Evolutionary conservation across 2,888 invertebrate genomes (phyloP).

Genomic region (Lithodes maja): DNA sequence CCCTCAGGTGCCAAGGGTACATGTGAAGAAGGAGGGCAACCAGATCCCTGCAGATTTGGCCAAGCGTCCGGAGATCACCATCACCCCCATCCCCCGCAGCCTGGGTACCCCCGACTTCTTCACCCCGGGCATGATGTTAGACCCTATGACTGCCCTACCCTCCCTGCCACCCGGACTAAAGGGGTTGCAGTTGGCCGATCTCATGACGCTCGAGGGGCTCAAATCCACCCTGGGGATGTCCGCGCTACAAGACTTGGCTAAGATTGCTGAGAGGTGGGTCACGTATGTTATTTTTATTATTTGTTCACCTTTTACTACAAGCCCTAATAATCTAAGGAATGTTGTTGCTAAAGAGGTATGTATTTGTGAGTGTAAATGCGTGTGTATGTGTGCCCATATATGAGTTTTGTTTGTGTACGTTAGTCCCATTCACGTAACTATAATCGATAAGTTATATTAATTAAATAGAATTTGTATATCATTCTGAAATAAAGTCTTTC

Average conservation of each 20-base stretch:
- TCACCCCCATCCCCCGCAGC: constrained; percentile 69
- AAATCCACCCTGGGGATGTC: constrained; percentile 65
- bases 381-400: too few relatives aligned
- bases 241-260: constrained; percentile 64
- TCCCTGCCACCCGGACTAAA: constrained; percentile 41
- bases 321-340: too few relatives aligned
- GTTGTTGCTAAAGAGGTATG: too few relatives aligned
- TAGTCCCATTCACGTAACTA: too few relatives aligned
- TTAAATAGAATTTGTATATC: too few relatives aligned
- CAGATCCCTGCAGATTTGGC: constrained; percentile 68
- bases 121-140: constrained; percentile 9
- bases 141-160: constrained; percentile 20
- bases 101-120: constrained; percentile 4
- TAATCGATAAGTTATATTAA: too few relatives aligned
- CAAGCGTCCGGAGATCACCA: constrained; percentile 71
- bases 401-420: too few relatives aligned
- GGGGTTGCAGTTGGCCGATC: constrained; percentile 53
- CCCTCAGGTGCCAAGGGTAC: constrained; percentile 66
- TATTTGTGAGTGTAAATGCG: too few relatives aligned
- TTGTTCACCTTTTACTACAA: too few relatives aligned
- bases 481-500: too few relatives aligned
- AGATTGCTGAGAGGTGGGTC: constrained; percentile 63
- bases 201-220: constrained; percentile 62
- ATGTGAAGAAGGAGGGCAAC: constrained; percentile 60
- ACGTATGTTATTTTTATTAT: too few relatives aligned